phyloP scores from a whole-genome alignment of 2,888 invertebrate species.

The Diarsia rubi region DNA sequence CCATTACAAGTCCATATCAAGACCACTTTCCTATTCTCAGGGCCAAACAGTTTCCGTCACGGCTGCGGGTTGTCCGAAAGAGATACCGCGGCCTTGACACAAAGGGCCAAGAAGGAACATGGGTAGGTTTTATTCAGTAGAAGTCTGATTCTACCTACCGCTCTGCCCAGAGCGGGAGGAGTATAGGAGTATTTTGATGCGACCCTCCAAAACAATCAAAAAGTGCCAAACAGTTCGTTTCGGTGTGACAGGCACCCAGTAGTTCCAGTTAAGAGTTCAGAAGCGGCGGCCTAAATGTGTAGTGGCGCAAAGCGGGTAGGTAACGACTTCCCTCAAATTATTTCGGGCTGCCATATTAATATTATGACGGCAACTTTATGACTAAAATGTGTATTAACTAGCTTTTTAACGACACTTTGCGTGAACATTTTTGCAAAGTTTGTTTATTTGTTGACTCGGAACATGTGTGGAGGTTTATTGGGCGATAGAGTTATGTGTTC shows the following conservation, averaged over 20 bases:
- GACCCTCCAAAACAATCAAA: too few species aligned
- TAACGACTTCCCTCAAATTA: slow-evolving; percentile 78
- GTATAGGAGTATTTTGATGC: too few species aligned
- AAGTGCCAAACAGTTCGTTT: slow-evolving; percentile 2
- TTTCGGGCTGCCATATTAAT: slow-evolving; percentile 71
- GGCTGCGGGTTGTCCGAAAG: too few species aligned
- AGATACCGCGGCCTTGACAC: too few species aligned
- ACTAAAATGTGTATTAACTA: slow-evolving; percentile 64
- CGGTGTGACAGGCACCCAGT: slow-evolving; percentile 64
- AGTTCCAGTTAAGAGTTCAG: slow-evolving; percentile 69
- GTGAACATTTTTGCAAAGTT: slow-evolving; percentile 48
- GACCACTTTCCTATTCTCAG: too few species aligned
- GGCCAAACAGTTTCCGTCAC: too few species aligned
- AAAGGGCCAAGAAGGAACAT: too few species aligned
- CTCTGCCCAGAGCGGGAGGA: too few species aligned
- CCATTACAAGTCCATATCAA: too few species aligned
- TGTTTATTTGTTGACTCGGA: slow-evolving; percentile 33
- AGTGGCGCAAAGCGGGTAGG: slow-evolving; percentile 73
- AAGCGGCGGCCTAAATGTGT: slow-evolving; percentile 80
- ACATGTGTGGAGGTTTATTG: slow-evolving; percentile 37
- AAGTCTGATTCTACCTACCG: too few species aligned
- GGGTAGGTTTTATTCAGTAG: too few species aligned
- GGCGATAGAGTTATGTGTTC: slow-evolving; percentile 29
- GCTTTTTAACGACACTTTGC: slow-evolving; percentile 57
- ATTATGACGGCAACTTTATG: slow-evolving; percentile 65